Evolutionary conservation across 2,888 invertebrate genomes (phyloP), one percentile per base, ranked within the genome.

Genomic region (Pheosia tremula): DNA sequence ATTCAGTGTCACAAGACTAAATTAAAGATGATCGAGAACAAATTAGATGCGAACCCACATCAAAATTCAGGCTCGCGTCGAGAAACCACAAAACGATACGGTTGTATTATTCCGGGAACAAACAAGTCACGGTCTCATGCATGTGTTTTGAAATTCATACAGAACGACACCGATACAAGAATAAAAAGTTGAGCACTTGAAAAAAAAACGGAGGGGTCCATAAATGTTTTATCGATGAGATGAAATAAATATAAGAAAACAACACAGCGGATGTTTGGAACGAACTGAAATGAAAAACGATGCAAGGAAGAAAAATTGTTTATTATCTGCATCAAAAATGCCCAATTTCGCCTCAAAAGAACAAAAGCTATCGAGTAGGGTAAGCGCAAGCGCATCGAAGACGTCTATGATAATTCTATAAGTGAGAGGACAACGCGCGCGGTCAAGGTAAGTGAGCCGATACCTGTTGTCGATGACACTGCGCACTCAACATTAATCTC

Each of bases 361-460:
- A 69, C 66, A 78, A 70, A 77, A 79, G 72, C 73, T 75, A 74
- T 68, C 68, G 67, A 64, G 67, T 71, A 70, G 72, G 71, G 75
- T 60, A 64, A 62, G 69, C 62, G 68, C 75, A 63, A 69, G 77
- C 74, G 76, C 74, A 77, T 78, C 78, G 75, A 74, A 81, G 78
- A 80, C 72, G 73, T 79, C 83, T 79, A 83, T 82, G 78, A 82
- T 83, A 82, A 77, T 79, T 79, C 81, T 80, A 80, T 81, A 82
- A 89, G 90, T 88, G 90, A 90, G 89, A 89, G 89, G 91, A 87
- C 88, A 87, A 82, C 81, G 81, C 74, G 87, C 82, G 86, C 89
- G 90, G 91, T 91, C 91, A 92, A 91, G 91, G 91, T 85, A 83
- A 91, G 87, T 89, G 82, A 87, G 88, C 84, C 81, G 79, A 81